These are phyloP conservation scores for Hippocampus abdominalis DNA, from an alignment of 2,113 vertebrate species.

Conservation along the genomic window DNA sequence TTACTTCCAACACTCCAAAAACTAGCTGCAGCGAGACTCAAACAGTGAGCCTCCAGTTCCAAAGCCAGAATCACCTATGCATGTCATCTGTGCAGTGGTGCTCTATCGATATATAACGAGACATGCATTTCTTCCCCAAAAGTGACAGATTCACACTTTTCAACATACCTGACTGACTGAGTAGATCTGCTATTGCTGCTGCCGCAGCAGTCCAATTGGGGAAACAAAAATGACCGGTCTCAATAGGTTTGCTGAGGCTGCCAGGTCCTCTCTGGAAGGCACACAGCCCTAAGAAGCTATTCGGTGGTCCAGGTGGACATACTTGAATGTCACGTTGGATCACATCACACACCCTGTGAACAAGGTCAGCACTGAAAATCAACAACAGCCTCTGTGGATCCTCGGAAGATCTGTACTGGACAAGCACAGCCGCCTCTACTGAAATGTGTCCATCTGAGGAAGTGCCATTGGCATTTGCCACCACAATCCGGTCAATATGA, in stretches of 20 bases:
- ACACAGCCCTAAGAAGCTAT: constrained; percentile 47
- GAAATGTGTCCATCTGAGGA: not conserved
- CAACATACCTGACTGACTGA: constrained; percentile 9
- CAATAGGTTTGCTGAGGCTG: constrained; percentile 27
- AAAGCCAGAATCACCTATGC: no score
- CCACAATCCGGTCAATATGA: constrained; percentile 1
- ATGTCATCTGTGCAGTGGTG: no score
- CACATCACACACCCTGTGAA: constrained; percentile 53
- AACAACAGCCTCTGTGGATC: constrained; percentile 23
- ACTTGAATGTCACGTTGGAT: constrained; percentile 63
- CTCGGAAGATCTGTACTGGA: constrained; percentile 30
- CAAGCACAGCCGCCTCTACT: constrained; percentile 18
- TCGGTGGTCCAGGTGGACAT: constrained; percentile 50
- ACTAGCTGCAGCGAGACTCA: not conserved
- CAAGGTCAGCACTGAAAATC: constrained; percentile 54
- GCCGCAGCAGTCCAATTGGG: constrained; percentile 27
- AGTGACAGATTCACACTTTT: constrained; percentile 15
- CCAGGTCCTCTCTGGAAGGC: constrained; percentile 31
- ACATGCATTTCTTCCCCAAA: no score
- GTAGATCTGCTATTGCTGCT: constrained; percentile 9
- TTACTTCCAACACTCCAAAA: not conserved
- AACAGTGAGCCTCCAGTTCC: not conserved
- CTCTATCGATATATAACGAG: no score
- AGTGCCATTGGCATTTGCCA: not conserved
- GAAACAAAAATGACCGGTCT: constrained; percentile 42